Percentiles rank a stretch among this genome's conserved stretches.
Evolutionary conservation across 2,888 invertebrate species (phyloP).

Genomic region (Drosophila formosana): DNA sequence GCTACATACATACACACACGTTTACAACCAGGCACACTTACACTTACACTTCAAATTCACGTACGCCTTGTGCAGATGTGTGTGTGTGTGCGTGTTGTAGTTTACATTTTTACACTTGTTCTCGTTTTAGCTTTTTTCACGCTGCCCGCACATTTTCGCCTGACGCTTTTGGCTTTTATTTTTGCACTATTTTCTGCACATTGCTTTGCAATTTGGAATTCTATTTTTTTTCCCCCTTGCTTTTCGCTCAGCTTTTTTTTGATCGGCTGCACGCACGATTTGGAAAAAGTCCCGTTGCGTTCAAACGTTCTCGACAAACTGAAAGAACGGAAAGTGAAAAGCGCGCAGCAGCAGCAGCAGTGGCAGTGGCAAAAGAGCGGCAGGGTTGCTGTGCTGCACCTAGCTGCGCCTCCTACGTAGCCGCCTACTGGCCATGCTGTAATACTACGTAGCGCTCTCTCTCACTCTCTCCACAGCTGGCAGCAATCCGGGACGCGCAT

Average conservation of each 20-base stretch:
- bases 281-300: slow-evolving; percentile 60
- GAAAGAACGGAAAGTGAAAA: slow-evolving; percentile 72
- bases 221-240: slow-evolving; percentile 27
- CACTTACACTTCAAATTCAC: slow-evolving; percentile 34
- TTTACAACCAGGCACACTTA: slow-evolving; percentile 36
- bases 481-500: slow-evolving; percentile 21
- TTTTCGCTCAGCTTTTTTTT: slow-evolving; percentile 15
- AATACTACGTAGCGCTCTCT: slow-evolving; percentile 17
- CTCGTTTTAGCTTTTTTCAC: slow-evolving; percentile 55
- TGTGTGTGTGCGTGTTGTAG: slow-evolving; percentile 36
- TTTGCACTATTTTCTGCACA: slow-evolving; percentile 56
- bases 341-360: slow-evolving; percentile 51
- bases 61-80: slow-evolving; percentile 21
- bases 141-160: slow-evolving; percentile 48
- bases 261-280: slow-evolving; percentile 60
- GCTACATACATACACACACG: slow-evolving; percentile 12
- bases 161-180: slow-evolving; percentile 60
- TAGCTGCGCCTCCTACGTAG: slow-evolving; percentile 34
- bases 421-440: slow-evolving; percentile 34
- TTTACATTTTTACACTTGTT: slow-evolving; percentile 60
- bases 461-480: slow-evolving; percentile 16
- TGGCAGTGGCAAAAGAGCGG: slow-evolving; percentile 41
- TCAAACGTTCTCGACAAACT: slow-evolving; percentile 80
- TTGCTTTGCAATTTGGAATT: slow-evolving; percentile 53
- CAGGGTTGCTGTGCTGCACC: slow-evolving; percentile 55